Evolutionary conservation across 2,797 vertebrate species (phyloP), one percentile per base, ranked within the genome.

Genomic region (Loriculus beryllinus): DNA sequence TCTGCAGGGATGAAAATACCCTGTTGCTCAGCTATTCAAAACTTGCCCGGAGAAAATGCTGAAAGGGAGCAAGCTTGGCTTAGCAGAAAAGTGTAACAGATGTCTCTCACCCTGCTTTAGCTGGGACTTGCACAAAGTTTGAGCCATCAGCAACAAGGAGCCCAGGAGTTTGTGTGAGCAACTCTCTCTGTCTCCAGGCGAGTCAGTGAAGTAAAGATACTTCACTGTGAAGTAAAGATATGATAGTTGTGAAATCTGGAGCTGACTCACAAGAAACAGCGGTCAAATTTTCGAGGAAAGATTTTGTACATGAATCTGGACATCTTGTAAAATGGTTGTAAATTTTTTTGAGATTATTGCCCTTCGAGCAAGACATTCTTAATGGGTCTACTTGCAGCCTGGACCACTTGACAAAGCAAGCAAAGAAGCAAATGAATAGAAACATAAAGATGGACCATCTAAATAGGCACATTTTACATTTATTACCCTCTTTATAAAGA

Each of bases 401-500:
- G 18, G 20, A 28, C 35, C 49, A 57, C n/a, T 70, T 92, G 91
- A 76, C 33, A 78, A 80, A 92, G 42, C 68, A 74, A 85, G 37
- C 28, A 90, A 94, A 37, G 26, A 68, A 80, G 43, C 10, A 25
- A 89, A 72, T 49, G 19, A 64, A 72, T 54, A 22, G 39, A 83
- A 88, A 86, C 39, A n/a, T 60, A 54, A 88, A 93, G 75, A 92
- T 52, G 47, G 35, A 33, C 75, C 75, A 88, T 94, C 86, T 86
- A 80, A 90, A 88, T 48, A 78, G 70, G 22, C 14, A 37, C 26
- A 54, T 83, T 92, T 94, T 89, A 18, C 37, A 69, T 91, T 94
- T 91, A 88, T 77, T 93, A 39, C 43, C 57, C 37, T 93, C 49
- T 39, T 77, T 89, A 82, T 70, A 85, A 94, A 85, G 45, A 83